Evolutionary conservation across 2,113 vertebrate genomes (phyloP).

Genomic region (Salvelinus namaycush): DNA sequence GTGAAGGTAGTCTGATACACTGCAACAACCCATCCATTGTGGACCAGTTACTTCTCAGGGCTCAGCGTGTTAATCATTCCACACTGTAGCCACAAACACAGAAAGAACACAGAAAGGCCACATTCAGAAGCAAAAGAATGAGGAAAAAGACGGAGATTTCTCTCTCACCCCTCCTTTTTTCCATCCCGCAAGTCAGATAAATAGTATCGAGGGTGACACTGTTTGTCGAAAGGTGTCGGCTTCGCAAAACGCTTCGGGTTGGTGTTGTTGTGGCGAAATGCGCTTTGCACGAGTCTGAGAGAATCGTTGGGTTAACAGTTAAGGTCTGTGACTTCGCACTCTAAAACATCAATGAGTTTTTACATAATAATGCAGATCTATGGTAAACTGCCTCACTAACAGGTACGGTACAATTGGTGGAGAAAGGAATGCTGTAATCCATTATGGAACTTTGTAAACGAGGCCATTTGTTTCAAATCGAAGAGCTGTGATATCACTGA

Average conservation of each 20-base stretch:
- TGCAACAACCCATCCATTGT: slow-evolving; percentile 78
- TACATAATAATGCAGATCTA: slow-evolving; percentile 58
- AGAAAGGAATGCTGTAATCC: too few species aligned
- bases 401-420: too few species aligned
- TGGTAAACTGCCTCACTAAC: slow-evolving; percentile 15
- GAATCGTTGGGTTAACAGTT: slow-evolving; percentile 40
- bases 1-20: slow-evolving; percentile 47
- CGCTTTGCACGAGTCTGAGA: slow-evolving; percentile 54
- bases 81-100: slow-evolving; percentile 24
- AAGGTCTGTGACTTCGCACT: slow-evolving; percentile 14
- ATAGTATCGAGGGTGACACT: too few species aligned
- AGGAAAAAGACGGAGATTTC: slow-evolving; percentile 49
- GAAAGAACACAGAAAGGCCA: slow-evolving; percentile 46
- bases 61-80: slow-evolving; percentile 78
- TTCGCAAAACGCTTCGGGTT: slow-evolving; percentile 21
- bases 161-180: slow-evolving; percentile 2
- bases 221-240: background rate
- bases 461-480: background rate
- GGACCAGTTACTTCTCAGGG: slow-evolving; percentile 70
- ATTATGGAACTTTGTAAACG: background rate
- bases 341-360: slow-evolving; percentile 26
- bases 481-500: background rate
- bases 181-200: background rate
- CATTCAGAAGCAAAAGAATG: slow-evolving; percentile 56
- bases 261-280: slow-evolving; percentile 26